These are phyloP conservation scores for Copidosoma aretas DNA, from an alignment of 2,888 invertebrate genomes.

Conservation along the genomic window DNA sequence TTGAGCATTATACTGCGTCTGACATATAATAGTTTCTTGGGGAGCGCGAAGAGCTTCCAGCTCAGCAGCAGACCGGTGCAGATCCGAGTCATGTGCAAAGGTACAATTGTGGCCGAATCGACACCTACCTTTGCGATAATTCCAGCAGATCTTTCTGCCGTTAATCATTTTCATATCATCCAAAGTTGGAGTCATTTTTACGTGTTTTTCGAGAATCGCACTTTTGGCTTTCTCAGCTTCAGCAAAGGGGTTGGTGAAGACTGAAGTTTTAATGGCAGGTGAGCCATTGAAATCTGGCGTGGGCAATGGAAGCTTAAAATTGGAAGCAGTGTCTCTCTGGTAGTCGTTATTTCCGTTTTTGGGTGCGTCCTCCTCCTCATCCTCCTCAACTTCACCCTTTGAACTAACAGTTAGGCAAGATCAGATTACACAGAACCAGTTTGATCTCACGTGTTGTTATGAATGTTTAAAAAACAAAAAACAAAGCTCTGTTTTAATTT, in stretches of 20 bases:
- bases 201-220: constrained; percentile 87
- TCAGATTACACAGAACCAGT: constrained; percentile 61
- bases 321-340: constrained; percentile 50
- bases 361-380: constrained; percentile 41
- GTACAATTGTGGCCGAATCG: constrained; percentile 91
- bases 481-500: too few relatives aligned
- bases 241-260: constrained; percentile 86
- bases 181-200: constrained; percentile 81
- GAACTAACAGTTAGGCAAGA: constrained; percentile 56
- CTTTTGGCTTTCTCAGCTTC: constrained; percentile 87
- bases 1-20: constrained; percentile 55
- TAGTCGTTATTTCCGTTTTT: constrained; percentile 35
- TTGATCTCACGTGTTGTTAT: constrained; percentile 24
- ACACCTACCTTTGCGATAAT: constrained; percentile 88
- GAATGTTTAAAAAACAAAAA: too few relatives aligned
- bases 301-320: constrained; percentile 65
- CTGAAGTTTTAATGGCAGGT: constrained; percentile 71
- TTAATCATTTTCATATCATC: constrained; percentile 81
- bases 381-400: constrained; percentile 50
- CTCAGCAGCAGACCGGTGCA: constrained; percentile 71
- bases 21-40: constrained; percentile 61
- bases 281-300: constrained; percentile 70
- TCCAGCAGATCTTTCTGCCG: constrained; percentile 91
- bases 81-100: constrained; percentile 88
- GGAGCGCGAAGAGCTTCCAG: constrained; percentile 66